Conservation (phyloP, 1,140 invertebrate genomes). For the Zaprionus ghesquierei region DNA sequence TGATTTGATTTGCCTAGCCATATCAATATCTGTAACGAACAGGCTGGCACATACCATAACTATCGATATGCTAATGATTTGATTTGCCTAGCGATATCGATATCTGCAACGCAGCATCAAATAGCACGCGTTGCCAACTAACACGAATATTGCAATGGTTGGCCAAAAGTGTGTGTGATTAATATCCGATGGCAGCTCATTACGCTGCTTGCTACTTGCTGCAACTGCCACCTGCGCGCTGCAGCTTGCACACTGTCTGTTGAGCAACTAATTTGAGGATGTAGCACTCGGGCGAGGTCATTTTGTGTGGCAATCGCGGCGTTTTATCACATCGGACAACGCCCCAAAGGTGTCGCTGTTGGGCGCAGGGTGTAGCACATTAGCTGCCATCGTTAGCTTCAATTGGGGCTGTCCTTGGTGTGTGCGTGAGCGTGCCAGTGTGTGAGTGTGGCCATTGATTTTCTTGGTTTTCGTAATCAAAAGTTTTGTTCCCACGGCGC, state of each 20-base stretch:
- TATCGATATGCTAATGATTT: too few relatives aligned
- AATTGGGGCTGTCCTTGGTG: neutral
- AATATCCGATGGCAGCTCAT: constrained; percentile 13
- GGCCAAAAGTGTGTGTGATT: neutral
- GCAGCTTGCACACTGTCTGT: neutral
- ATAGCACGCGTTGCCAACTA: neutral
- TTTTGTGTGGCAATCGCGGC: constrained; percentile 34
- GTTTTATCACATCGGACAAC: constrained; percentile 42
- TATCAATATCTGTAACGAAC: neutral
- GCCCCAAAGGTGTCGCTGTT: constrained; percentile 28
- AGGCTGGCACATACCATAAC: too few relatives aligned
- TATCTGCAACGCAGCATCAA: neutral
- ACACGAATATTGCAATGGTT: neutral
- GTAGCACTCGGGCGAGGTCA: constrained; percentile 28
- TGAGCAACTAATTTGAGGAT: constrained; percentile 2
- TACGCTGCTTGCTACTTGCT: neutral
- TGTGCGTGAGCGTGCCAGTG: neutral
- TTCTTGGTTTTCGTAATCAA: constrained; percentile 78
- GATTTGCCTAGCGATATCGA: too few relatives aligned
- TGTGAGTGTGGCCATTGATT: constrained; percentile 56
- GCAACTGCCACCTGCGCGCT: neutral
- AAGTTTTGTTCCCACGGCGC: constrained; percentile 72
- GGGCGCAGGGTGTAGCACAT: constrained; percentile 14
- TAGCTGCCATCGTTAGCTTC: constrained; percentile 29
- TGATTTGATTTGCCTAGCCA: neutral